Percentiles rank a stretch among this genome's conserved stretches.
phyloP scores from a whole-genome alignment of 2,113 vertebrate species.

The Oncorhynchus mykiss region DNA sequence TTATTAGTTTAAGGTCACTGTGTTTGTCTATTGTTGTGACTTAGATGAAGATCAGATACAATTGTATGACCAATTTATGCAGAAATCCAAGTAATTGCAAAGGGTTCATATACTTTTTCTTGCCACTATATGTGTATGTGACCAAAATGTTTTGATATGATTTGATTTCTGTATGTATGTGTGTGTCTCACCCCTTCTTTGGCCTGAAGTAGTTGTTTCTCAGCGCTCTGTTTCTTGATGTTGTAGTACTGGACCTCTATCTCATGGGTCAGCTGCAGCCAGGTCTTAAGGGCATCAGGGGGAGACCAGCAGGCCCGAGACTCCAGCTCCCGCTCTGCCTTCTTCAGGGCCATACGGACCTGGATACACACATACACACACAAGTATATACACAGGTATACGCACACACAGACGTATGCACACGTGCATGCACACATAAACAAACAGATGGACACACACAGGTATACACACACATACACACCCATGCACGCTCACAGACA shows the following conservation, averaged over 20 bases:
- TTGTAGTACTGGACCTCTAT: constrained; percentile 95
- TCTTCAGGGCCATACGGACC: constrained; percentile 88
- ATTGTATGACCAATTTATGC: too few species aligned
- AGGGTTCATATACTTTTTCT: too few species aligned
- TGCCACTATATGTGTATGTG: background rate
- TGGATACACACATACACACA: constrained; percentile 47
- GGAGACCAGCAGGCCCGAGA: constrained; percentile 79
- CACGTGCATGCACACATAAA: too few species aligned
- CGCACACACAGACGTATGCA: too few species aligned
- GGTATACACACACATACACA: background rate
- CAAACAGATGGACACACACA: background rate
- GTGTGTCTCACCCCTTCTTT: constrained; percentile 87
- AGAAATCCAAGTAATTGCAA: too few species aligned
- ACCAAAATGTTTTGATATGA: too few species aligned
- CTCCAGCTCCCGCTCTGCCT: constrained; percentile 90
- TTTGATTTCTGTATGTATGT: background rate
- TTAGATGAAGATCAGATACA: too few species aligned
- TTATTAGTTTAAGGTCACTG: too few species aligned
- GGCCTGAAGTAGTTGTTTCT: constrained; percentile 90
- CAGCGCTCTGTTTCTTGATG: constrained; percentile 90
- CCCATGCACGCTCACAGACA: background rate
- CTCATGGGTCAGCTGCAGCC: constrained; percentile 95
- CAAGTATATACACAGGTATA: background rate
- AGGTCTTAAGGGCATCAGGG: constrained; percentile 85
- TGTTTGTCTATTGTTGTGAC: too few species aligned